phyloP scores from a whole-genome alignment of 2,113 vertebrate species.

The Takifugu flavidus region DNA sequence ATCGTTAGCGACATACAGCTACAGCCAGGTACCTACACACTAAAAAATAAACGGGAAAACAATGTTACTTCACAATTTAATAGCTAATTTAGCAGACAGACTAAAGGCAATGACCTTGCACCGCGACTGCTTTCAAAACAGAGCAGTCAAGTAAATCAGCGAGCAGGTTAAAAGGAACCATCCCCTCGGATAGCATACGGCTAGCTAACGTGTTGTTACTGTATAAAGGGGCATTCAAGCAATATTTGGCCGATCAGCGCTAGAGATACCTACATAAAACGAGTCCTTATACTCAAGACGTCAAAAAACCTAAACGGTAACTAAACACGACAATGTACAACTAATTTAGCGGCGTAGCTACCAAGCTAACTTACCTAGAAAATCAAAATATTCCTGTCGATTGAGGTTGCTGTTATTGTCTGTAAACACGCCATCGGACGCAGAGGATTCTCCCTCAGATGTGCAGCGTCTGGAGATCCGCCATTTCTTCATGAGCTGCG shows the following conservation, averaged over 20 bases:
- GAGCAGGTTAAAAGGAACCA: constrained; percentile 11
- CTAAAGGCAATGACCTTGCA: constrained; percentile 37
- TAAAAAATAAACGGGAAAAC: background rate
- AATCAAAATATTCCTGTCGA: constrained; percentile 56
- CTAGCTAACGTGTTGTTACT: constrained; percentile 4
- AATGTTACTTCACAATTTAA: background rate
- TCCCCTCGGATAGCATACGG: constrained; percentile 13
- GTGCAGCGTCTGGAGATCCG: constrained; percentile 59
- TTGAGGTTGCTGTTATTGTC: constrained; percentile 9
- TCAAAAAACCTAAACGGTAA: background rate
- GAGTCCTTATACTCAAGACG: no score
- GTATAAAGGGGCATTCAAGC: background rate
- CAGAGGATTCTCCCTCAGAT: constrained; percentile 18
- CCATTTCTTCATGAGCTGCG: constrained; percentile 71
- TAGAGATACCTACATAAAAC: no score
- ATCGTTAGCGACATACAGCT: no score
- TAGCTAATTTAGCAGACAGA: constrained; percentile 29
- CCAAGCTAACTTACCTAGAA: constrained; percentile 67
- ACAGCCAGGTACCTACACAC: no score
- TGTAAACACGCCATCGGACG: constrained; percentile 16
- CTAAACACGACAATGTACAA: constrained; percentile 18
- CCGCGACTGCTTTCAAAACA: background rate
- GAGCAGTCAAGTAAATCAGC: constrained; percentile 19
- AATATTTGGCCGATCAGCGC: background rate
- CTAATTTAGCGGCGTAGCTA: constrained; percentile 52